Evolutionary conservation across 2,113 vertebrate species (phyloP), one percentile per base, ranked within the genome.

Genomic region (Monopterus albus): DNA sequence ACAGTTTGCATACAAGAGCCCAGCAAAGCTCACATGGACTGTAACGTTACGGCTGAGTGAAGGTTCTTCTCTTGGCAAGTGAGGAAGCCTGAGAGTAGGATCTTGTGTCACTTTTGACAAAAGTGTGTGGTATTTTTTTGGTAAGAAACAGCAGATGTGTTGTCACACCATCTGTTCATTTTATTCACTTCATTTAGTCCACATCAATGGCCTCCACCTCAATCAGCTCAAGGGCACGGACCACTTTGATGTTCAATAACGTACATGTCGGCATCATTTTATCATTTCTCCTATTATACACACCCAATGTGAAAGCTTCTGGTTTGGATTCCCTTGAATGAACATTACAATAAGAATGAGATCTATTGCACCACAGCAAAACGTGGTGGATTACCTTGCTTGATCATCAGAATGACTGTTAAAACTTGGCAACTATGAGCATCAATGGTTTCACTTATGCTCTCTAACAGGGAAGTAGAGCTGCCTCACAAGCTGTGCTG

Each of bases 321-420:
- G 60, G 73, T 85, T 45, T 50, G 67, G 82, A 86, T 83, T 85
- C 82, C 82, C 75, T 71, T 72, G 61, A 86, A 84, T 76, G 75
- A 82, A 46, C 73, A 89, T 81, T 85, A 68, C 28, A 90, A 89
- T 83, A 83, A 84, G 78, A 88, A 91, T 89, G 70, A 79, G 42
- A 68, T 76, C 35, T 75, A 49, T 69, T 67, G 74, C 59, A 51
- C 29, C 1, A 36, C 28, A 58, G 76, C 63, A 80, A 74, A 62
- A 31, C 52, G 45, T 35, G 58, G 28, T 63, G 81, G 66, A 85
- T 85, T 83, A 50, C 65, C 21, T 17, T n/a, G 40, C 63, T 36
- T 20, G 56, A 59, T 74, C 68, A 79, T 81, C 51, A 72, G 31
- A 58, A 67, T 11, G 23, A 52, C 14, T 17, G 9, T n/a, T n/a